Evolutionary conservation across 1,140 invertebrate species (phyloP), one percentile per base, ranked within the genome.

Genomic region (Drosophila aff.): DNA sequence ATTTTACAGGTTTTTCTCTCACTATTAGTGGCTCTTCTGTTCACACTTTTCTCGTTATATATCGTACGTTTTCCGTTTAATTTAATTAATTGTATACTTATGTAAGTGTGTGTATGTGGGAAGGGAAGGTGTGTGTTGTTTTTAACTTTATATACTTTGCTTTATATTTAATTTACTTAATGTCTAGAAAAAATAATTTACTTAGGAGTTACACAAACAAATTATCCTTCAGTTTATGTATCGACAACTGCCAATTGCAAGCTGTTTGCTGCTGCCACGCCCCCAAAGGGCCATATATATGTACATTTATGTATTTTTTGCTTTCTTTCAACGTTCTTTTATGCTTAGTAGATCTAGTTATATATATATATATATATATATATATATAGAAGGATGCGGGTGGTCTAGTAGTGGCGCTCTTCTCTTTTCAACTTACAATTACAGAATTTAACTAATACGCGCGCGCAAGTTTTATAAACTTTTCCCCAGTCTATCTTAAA

Each of bases 11-110:
- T 33, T 64, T 36, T 64, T 75, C 65, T 86, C 82, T 82, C 77
- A 80, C 74, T 84, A 76, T 86, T 68, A 76, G 64, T 67, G 57
- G 43, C 69, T 76, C 21, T 49, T 18, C 59, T 26, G 40, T 50
- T 47, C 59, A 31, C 7, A 23, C 33, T 26, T 59, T 46, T 50
- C 3, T 40, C 33, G 21, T 33, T 75, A 81, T 87, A 83, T 84
- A 89, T 89, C 77, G 80, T 84, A 90, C 52, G 69, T 77, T 73
- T 73, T 80, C 69, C 46, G 61, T 82, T 91, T 91, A 91, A 91
- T 91, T 91, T 74, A 83, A 91, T 91, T 91, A 91, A 91, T 91
- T 91, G 83, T 91, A 91, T 91, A 91, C 89, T 84, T 84, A 82
- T 78, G 83, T 91, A 91, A 90, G 77, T 77, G 87, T 91, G 72